These are phyloP conservation scores for Calcarius lapponicus DNA, from an alignment of 2,797 vertebrate species.

Conservation along the genomic window DNA sequence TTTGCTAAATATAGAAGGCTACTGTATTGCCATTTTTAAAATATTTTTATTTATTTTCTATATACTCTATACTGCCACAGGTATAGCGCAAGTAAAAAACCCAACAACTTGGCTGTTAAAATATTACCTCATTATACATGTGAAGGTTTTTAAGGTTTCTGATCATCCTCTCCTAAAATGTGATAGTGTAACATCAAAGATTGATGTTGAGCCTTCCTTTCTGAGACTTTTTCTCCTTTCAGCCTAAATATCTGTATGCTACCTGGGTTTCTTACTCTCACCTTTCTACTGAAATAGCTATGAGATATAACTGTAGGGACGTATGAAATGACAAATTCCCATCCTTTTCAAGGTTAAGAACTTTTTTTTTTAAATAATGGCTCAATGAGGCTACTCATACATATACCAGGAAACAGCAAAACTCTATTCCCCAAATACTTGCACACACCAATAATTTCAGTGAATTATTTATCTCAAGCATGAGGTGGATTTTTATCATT, in stretches of 20 bases:
- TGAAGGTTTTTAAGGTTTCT: background rate
- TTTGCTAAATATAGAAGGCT: background rate
- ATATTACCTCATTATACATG: background rate
- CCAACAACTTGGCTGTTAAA: background rate
- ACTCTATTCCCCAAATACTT: background rate
- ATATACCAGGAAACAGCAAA: background rate
- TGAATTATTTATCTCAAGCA: conserved; percentile 19
- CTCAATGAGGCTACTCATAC: background rate
- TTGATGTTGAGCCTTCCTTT: background rate
- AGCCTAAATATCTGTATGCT: background rate
- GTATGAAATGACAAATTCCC: background rate
- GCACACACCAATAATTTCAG: background rate
- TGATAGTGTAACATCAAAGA: background rate
- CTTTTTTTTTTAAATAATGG: background rate
- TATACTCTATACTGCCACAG: fast-evolving
- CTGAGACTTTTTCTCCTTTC: background rate
- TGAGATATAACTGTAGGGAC: background rate
- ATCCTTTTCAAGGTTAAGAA: conserved; percentile 5
- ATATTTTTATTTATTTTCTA: background rate
- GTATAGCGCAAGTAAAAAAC: background rate
- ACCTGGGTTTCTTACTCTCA: background rate
- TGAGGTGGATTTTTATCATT: conserved; percentile 22
- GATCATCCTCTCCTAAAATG: background rate
- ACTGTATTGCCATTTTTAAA: background rate
- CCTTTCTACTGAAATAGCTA: background rate